These are phyloP conservation scores for Drosophila antonietae DNA, from an alignment of 2,888 invertebrate species.

Conservation along the genomic window DNA sequence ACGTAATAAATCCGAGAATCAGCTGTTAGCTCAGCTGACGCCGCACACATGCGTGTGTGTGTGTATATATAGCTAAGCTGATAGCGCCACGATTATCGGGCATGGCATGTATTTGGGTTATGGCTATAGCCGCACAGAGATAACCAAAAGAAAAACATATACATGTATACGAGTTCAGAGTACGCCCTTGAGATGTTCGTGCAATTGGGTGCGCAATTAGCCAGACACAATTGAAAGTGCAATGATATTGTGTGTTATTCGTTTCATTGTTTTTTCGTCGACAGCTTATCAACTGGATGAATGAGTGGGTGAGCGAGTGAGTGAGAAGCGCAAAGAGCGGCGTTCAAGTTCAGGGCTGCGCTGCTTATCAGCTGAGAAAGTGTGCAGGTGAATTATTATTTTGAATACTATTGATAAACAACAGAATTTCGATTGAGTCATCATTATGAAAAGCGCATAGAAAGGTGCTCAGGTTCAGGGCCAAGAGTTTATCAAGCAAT, in stretches of 20 bases:
- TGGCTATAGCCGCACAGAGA: slow-evolving; percentile 16
- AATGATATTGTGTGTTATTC: background rate
- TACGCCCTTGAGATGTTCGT: slow-evolving; percentile 31
- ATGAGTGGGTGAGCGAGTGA: too few relatives aligned
- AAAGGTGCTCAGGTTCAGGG: background rate
- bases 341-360: slow-evolving; percentile 39
- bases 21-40: slow-evolving; percentile 47
- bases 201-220: slow-evolving; percentile 22
- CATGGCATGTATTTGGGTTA: slow-evolving; percentile 43
- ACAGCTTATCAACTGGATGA: slow-evolving; percentile 10
- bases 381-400: slow-evolving; percentile 1
- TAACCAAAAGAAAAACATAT: slow-evolving; percentile 5
- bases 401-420: background rate
- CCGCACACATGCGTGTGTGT: slow-evolving; percentile 2
- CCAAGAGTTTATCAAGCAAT: background rate
- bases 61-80: background rate
- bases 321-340: slow-evolving; percentile 18
- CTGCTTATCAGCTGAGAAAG: slow-evolving; percentile 14
- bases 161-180: slow-evolving; percentile 35
- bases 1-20: slow-evolving; percentile 19
- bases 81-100: slow-evolving; percentile 38
- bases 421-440: background rate
- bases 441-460: background rate
- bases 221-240: slow-evolving; percentile 48
- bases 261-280: background rate